Evolutionary conservation across 2,888 invertebrate genomes (phyloP).

Genomic region (Sinelater perroti): DNA sequence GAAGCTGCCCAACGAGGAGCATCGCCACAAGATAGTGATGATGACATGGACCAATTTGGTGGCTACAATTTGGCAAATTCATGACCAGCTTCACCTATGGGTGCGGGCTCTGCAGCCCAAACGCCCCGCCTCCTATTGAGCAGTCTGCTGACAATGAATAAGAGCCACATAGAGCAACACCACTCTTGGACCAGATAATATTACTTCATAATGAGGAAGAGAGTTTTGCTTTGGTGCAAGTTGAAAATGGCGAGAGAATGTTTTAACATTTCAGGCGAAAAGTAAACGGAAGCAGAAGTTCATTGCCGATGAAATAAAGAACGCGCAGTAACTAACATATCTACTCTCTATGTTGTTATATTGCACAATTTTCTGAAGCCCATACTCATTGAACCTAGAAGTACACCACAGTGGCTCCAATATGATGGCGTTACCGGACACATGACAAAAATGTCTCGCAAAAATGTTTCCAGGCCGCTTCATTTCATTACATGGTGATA

Average conservation of each 20-base stretch:
- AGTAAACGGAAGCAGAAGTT: slow-evolving; percentile 94
- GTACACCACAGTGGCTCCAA: no score
- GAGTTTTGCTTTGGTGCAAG: slow-evolving; percentile 94
- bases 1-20: slow-evolving; percentile 59
- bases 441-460: no score
- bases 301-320: slow-evolving; percentile 98
- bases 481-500: no score
- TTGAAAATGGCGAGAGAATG: slow-evolving; percentile 66
- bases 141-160: slow-evolving; percentile 62
- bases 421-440: no score
- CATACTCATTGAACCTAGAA: no score
- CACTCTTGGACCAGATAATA: slow-evolving; percentile 77
- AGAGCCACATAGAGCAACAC: slow-evolving; percentile 50
- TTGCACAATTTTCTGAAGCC: no score
- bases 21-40: slow-evolving; percentile 65
- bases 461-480: no score
- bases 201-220: slow-evolving; percentile 93
- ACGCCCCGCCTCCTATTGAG: slow-evolving; percentile 61
- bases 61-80: slow-evolving; percentile 75
- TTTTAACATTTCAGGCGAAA: slow-evolving; percentile 70
- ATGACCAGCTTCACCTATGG: slow-evolving; percentile 59
- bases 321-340: no score
- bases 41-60: slow-evolving; percentile 82
- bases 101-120: slow-evolving; percentile 46
- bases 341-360: no score